Base-by-base conservation (phyloP, 2,797 vertebrate species). In the Leptodactylus fallax region DNA sequence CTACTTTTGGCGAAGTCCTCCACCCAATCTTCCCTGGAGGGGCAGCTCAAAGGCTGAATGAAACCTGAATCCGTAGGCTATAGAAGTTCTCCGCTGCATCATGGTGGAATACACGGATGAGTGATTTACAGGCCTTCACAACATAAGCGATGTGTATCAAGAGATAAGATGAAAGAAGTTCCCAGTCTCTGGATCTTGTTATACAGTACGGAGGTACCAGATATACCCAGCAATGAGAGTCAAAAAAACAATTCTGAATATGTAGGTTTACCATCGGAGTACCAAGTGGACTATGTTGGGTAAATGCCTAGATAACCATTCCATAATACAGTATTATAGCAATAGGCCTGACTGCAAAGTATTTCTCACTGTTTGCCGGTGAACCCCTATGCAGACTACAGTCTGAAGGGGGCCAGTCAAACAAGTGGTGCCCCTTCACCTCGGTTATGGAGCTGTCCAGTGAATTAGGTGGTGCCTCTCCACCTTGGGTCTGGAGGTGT, bases 1-100 rank as follows among this genome's bases (percentile, higher is more conserved):
- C 87, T 82, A 58, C 27, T 60, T 72, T 78, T 85, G 74, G 76
- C 81, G 49, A 13, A 55, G 65, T 61, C 49, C 76, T 65, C 63
- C 67, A 61, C 23, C 25, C 19, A 53, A 77, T 36, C 69, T n/a
- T 53, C 80, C 79, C 86, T 19, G 16, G 51, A 86, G 77, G 36
- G 56, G 71, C 53, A 8, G 21, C 71, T 47, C 69, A 21, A 58
- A 45, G 63, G 3, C n/a, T 5, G 82, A 60, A 56, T 47, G 71
- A 23, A 61, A 85, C 55, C 7, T 9, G 27, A 85, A 16, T 2
- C 56, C 21, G 10, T 13, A 4, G 72, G 55, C 55, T 83, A 36
- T 8, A 53, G 81, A 25, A 16, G 27, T 16, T 36, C 65, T 72
- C 6, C 51, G 55, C 81, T 25, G 51, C 23, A 56, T 47, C 83